Conservation (phyloP, 2,888 invertebrate species). For the Carabus problematicus region DNA sequence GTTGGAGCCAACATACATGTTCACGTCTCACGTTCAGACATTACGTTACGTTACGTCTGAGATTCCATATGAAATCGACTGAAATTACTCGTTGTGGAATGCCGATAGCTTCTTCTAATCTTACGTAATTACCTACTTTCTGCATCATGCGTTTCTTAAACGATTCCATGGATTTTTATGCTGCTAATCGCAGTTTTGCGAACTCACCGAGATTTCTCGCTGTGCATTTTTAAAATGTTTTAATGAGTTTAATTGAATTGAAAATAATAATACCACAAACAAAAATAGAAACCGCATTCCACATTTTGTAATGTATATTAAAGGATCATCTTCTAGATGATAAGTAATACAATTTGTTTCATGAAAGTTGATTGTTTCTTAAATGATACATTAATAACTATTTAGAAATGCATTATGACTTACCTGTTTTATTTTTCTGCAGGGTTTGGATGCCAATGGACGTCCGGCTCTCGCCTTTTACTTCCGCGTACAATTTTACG, state of each 20-base stretch:
- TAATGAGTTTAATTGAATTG: no score
- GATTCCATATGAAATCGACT: conserved; percentile 21
- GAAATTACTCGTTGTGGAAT: conserved; percentile 32
- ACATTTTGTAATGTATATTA: no score
- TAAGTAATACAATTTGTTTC: no score
- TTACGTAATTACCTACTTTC: conserved; percentile 42
- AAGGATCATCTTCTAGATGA: no score
- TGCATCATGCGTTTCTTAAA: conserved; percentile 28
- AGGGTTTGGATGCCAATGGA: conserved; percentile 90
- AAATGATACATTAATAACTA: no score
- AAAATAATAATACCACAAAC: no score
- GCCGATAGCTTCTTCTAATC: conserved; percentile 38
- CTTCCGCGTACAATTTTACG: conserved; percentile 92
- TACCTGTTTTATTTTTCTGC: conserved; percentile 53
- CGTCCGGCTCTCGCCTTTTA: conserved; percentile 88
- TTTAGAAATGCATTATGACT: no score
- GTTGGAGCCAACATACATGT: not conserved
- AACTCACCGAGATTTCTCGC: no score
- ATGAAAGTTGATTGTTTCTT: no score
- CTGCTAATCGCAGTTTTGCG: no score
- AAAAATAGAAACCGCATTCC: no score
- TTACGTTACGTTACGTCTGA: conserved; percentile 11
- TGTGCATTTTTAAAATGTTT: no score
- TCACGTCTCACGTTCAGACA: conserved; percentile 1
- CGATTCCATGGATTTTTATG: conserved; percentile 3